Evolutionary conservation across 2,113 vertebrate species (phyloP).

Genomic region (Myrmecophaga tridactyla): DNA sequence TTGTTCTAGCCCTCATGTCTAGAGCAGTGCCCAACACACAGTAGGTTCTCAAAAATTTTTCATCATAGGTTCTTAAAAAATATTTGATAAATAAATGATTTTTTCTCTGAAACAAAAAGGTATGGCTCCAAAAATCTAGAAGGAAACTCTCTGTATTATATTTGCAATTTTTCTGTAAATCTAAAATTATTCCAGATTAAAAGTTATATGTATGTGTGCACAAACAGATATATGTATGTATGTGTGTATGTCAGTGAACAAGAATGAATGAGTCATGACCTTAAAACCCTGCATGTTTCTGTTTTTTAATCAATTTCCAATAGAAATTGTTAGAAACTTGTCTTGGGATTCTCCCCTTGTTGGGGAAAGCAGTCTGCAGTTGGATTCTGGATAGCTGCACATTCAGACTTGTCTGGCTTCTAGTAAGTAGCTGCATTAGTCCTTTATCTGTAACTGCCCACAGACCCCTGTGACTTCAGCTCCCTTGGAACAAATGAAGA

Average conservation of each 20-base stretch:
- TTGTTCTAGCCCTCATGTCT: neutral
- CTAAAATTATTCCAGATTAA: neutral
- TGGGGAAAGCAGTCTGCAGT: neutral
- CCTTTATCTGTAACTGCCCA: neutral
- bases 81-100: neutral
- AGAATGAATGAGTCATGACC: neutral
- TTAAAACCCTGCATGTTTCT: neutral
- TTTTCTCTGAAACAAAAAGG: neutral
- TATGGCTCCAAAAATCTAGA: neutral
- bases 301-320: neutral
- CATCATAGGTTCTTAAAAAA: neutral
- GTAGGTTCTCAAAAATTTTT: neutral
- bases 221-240: too few relatives aligned
- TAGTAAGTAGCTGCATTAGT: neutral
- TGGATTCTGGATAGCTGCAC: neutral
- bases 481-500: neutral
- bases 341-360: neutral
- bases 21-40: neutral
- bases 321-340: neutral
- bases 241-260: neutral
- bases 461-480: neutral
- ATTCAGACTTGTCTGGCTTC: neutral
- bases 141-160: neutral
- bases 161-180: neutral
- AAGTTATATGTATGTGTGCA: neutral